Conservation (phyloP, 2,888 invertebrate species). For the Parapristionchus giblindavisi region DNA sequence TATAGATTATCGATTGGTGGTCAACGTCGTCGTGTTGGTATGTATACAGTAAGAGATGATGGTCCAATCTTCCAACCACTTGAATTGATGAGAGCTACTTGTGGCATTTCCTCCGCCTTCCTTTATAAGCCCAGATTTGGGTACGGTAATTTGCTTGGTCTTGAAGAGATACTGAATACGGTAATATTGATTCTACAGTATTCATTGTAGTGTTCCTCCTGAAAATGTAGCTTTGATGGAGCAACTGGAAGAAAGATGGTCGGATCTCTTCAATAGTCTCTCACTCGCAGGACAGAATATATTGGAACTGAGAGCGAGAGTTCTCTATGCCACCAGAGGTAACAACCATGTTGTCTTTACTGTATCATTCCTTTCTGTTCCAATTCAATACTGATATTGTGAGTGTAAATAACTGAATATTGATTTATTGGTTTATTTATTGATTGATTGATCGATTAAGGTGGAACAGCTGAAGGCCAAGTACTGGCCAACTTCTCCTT, state of each 20-base stretch:
- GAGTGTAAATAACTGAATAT: too few species aligned
- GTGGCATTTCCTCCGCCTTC: neutral
- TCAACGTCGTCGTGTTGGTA: constrained; percentile 22
- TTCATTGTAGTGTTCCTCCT: too few species aligned
- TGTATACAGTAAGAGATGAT: neutral
- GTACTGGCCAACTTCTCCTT: neutral
- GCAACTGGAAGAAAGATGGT: neutral
- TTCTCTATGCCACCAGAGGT: constrained; percentile 7
- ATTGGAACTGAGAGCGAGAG: constrained; percentile 9
- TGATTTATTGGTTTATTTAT: too few species aligned
- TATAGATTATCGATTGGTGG: neutral
- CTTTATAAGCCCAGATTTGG: too few species aligned
- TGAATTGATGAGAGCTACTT: neutral
- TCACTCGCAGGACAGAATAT: neutral
- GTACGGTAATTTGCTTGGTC: too few species aligned
- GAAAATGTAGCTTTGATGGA: too few species aligned
- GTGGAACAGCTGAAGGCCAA: neutral
- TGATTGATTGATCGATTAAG: constrained; percentile 4
- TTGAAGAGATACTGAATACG: too few species aligned
- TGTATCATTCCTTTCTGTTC: too few species aligned
- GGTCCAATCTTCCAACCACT: neutral
- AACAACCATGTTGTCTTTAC: too few species aligned
- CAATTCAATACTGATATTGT: too few species aligned
- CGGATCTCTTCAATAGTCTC: neutral
- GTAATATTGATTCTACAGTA: too few species aligned